phyloP scores from a whole-genome alignment of 2,797 vertebrate species.

The Clarias fuscus region DNA sequence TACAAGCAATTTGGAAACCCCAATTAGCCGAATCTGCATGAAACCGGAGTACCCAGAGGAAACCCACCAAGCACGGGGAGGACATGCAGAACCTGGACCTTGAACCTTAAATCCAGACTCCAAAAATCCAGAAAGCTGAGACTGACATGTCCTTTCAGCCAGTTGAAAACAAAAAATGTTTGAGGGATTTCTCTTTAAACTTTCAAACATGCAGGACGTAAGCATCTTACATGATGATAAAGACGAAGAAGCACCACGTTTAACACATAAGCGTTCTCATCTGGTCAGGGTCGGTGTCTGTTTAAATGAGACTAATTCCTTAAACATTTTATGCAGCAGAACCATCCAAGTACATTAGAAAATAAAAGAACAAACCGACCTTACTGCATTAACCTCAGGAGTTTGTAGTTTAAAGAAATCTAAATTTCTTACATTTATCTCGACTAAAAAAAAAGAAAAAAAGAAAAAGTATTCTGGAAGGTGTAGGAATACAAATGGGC shows the following conservation, averaged over 20 bases:
- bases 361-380: not conserved
- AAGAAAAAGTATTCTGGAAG: not conserved
- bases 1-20: too few relatives aligned
- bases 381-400: not conserved
- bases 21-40: too few relatives aligned
- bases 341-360: not conserved
- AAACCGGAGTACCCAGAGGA: too few relatives aligned
- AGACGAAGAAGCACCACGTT: not conserved
- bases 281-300: not conserved
- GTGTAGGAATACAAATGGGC: constrained; percentile 49
- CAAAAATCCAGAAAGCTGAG: not conserved
- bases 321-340: not conserved
- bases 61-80: too few relatives aligned
- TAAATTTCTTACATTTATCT: not conserved
- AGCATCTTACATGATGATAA: not conserved
- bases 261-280: not conserved
- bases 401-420: too few relatives aligned
- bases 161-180: not conserved
- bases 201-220: not conserved
- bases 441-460: not conserved
- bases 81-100: too few relatives aligned
- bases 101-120: not conserved
- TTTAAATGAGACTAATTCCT: not conserved
- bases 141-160: not conserved
- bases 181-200: not conserved